phyloP scores from a whole-genome alignment of 2,888 invertebrate genomes.

The Erebia aethiops region DNA sequence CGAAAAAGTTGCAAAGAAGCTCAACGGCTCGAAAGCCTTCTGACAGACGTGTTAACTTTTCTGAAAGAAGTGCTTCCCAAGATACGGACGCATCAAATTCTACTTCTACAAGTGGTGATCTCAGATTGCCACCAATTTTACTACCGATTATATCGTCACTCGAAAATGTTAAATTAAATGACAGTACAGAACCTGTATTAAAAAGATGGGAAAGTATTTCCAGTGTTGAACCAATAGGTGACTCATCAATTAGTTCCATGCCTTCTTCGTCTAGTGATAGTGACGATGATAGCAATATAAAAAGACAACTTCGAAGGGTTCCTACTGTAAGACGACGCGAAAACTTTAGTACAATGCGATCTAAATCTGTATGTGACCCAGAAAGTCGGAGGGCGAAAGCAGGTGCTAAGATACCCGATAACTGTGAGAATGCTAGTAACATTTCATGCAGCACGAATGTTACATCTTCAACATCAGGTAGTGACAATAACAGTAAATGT shows the following conservation, averaged over 20 bases:
- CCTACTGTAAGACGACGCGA: conserved; percentile 72
- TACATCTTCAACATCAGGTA: conserved; percentile 75
- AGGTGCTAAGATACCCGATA: conserved; percentile 64
- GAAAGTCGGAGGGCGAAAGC: conserved; percentile 64
- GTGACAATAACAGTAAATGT: conserved; percentile 69
- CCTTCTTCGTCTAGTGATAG: conserved; percentile 79
- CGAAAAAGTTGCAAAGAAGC: conserved; percentile 70
- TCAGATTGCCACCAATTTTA: conserved; percentile 88
- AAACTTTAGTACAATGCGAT: conserved; percentile 69
- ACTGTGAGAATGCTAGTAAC: conserved; percentile 73
- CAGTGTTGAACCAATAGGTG: conserved; percentile 87
- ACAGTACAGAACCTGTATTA: conserved; percentile 67
- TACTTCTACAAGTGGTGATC: conserved; percentile 83
- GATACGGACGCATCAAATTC: conserved; percentile 85
- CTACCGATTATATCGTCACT: conserved; percentile 86
- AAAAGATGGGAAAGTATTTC: conserved; percentile 85
- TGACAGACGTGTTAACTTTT: conserved; percentile 79
- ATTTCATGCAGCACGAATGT: conserved; percentile 72
- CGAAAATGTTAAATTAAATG: conserved; percentile 76
- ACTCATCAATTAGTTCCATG: conserved; percentile 85
- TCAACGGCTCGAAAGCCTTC: conserved; percentile 72
- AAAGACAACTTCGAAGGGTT: conserved; percentile 64
- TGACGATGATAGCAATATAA: conserved; percentile 67
- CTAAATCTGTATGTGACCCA: conserved; percentile 78
- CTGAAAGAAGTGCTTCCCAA: conserved; percentile 83